A percentile compares a stretch with the other conserved stretches of the same genome.
Conservation (phyloP, 2,888 invertebrate species). For the Dione vanillae region DNA sequence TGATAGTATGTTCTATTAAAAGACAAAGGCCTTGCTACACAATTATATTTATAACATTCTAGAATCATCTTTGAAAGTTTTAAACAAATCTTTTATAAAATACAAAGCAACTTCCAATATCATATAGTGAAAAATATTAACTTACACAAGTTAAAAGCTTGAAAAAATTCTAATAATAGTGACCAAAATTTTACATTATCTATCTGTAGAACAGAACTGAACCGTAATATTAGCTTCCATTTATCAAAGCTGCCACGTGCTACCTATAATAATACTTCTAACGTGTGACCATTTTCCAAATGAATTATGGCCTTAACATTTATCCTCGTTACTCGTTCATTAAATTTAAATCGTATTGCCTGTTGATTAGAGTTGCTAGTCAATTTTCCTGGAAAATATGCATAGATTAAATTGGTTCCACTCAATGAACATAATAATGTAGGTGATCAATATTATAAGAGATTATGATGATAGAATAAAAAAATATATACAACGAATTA, state of each 20-base stretch:
- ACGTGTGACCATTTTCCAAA: slow-evolving; percentile 32
- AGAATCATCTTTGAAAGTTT: too few relatives aligned
- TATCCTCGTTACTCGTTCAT: background rate
- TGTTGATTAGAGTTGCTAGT: slow-evolving; percentile 16
- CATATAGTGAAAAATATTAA: background rate
- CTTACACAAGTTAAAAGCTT: background rate
- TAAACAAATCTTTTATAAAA: too few relatives aligned
- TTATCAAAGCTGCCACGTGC: slow-evolving; percentile 42
- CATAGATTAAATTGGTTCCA: slow-evolving; percentile 3
- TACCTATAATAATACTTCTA: slow-evolving; percentile 41
- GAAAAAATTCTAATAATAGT: slow-evolving; percentile 13
- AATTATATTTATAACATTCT: too few relatives aligned
- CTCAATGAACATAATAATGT: slow-evolving; percentile 16
- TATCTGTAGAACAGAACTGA: slow-evolving; percentile 29
- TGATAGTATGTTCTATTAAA: too few relatives aligned
- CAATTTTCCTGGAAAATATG: slow-evolving; percentile 17
- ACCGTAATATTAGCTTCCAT: slow-evolving; percentile 40
- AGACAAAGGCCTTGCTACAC: too few relatives aligned
- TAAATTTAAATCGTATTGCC: slow-evolving; percentile 19
- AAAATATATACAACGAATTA: background rate
- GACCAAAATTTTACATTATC: slow-evolving; percentile 22
- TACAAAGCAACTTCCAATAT: too few relatives aligned
- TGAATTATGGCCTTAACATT: slow-evolving; percentile 30
- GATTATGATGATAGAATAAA: too few relatives aligned
- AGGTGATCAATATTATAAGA: slow-evolving; percentile 19